Conservation (phyloP, 1,140 invertebrate species). For the Drosophila lini region DNA sequence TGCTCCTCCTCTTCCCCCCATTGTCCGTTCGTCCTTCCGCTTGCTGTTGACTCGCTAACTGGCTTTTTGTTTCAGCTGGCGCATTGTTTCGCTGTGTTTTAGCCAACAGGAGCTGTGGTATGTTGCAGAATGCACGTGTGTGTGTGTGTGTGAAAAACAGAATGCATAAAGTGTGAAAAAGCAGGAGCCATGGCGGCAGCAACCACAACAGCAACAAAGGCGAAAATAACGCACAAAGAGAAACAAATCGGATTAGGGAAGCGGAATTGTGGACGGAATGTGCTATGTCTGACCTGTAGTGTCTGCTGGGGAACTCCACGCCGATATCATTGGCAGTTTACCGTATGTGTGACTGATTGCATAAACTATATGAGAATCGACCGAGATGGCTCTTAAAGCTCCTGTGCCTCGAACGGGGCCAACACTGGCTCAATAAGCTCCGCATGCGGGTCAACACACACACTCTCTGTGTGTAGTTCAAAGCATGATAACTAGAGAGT, state of each 20-base stretch:
- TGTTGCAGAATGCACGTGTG: slow-evolving; percentile 17
- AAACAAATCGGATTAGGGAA: slow-evolving; percentile 74
- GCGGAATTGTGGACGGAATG: slow-evolving; percentile 63
- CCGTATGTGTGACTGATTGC: slow-evolving; percentile 50
- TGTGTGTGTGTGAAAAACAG: slow-evolving; percentile 38
- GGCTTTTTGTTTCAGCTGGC: slow-evolving; percentile 32
- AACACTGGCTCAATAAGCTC: slow-evolving; percentile 20
- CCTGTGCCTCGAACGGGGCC: slow-evolving; percentile 1
- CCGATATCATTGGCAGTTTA: slow-evolving; percentile 40
- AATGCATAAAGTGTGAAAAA: slow-evolving; percentile 73
- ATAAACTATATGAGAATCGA: slow-evolving; percentile 37
- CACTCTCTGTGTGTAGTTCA: slow-evolving; percentile 4
- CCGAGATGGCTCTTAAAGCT: slow-evolving; percentile 25
- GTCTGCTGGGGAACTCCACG: not conserved
- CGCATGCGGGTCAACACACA: slow-evolving; percentile 21
- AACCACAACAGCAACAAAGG: slow-evolving; percentile 37
- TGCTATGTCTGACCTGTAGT: slow-evolving; percentile 32
- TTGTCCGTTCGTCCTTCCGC: slow-evolving; percentile 21
- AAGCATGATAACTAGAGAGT: slow-evolving; percentile 9
- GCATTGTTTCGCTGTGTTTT: slow-evolving; percentile 20
- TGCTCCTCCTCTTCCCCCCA: not conserved
- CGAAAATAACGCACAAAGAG: slow-evolving; percentile 52
- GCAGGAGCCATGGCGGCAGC: slow-evolving; percentile 35
- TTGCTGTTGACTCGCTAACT: slow-evolving; percentile 39
- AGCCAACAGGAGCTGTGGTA: slow-evolving; percentile 9